Conservation (phyloP, 30 jellyfish, hydroid and myxozoan genomes). For the Aurelia aurita region DNA sequence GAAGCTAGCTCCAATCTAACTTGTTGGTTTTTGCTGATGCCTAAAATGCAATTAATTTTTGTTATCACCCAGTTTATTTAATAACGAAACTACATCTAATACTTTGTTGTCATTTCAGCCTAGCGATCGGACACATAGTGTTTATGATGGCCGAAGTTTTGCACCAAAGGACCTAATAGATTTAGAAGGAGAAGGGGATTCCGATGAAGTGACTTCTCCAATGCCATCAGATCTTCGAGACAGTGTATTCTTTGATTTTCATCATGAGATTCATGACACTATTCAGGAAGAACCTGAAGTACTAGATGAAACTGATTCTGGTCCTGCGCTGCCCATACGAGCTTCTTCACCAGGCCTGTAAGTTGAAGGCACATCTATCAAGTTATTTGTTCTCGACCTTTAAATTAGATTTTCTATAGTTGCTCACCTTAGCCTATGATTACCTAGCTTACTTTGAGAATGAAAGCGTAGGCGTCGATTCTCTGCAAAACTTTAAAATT, state of each 20-base stretch:
- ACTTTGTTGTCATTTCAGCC: constrained; percentile 27
- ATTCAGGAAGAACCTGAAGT: constrained; percentile 50
- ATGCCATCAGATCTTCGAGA: constrained; percentile 79
- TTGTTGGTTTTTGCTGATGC: no score
- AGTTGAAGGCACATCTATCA: constrained; percentile 7
- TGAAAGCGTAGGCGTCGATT: no score
- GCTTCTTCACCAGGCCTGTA: constrained; percentile 76
- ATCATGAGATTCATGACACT: constrained; percentile 61
- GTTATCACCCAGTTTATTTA: no score
- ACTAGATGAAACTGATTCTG: constrained; percentile 30
- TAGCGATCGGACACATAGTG: constrained; percentile 62
- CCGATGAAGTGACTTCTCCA: constrained; percentile 53
- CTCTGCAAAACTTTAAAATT: no score
- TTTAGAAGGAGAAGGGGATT: constrained; percentile 67
- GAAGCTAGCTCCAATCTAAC: no score
- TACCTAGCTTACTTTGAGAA: no score
- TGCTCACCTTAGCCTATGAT: no score
- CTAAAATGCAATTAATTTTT: no score
- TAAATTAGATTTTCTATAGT: no score
- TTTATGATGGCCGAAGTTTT: constrained; percentile 91
- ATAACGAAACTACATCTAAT: no score
- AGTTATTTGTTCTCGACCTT: no score
- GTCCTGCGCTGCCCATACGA: constrained; percentile 39
- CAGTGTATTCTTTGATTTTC: constrained; percentile 76
- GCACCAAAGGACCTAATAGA: constrained; percentile 92